A percentile compares a stretch with the other conserved stretches of the same genome.
phyloP scores from a whole-genome alignment of 1,140 invertebrate genomes.

The Bombus balteatus region DNA sequence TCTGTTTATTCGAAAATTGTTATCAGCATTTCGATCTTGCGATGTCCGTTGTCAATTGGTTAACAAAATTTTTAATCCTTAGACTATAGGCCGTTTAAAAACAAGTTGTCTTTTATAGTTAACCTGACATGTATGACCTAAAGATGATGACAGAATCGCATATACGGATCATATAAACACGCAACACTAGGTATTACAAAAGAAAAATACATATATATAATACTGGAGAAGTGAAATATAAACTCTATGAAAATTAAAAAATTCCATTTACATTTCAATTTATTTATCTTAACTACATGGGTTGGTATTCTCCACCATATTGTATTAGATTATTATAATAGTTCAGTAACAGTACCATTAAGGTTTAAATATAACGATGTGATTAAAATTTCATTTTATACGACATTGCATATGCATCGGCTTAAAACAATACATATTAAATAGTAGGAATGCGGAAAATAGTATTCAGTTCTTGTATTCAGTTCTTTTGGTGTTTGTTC shows the following conservation, averaged over 20 bases:
- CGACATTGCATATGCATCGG: too few relatives aligned
- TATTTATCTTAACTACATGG: not conserved
- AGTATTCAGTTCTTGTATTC: not conserved
- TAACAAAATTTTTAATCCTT: not conserved
- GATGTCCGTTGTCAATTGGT: not conserved
- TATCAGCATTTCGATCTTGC: not conserved
- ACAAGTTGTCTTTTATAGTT: not conserved
- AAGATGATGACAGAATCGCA: not conserved
- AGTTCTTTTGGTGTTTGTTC: not conserved
- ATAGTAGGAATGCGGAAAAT: not conserved
- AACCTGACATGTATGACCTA: not conserved
- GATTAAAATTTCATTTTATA: too few relatives aligned
- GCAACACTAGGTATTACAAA: not conserved
- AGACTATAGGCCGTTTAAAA: not conserved
- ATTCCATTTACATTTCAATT: not conserved
- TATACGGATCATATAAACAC: not conserved
- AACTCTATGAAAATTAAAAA: not conserved
- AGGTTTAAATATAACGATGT: too few relatives aligned
- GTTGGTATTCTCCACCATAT: too few relatives aligned
- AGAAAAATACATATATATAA: not conserved
- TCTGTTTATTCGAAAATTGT: not conserved
- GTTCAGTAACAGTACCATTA: too few relatives aligned
- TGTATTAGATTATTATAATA: too few relatives aligned
- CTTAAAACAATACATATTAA: not conserved
- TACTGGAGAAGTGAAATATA: not conserved